phyloP scores from a whole-genome alignment of 2,888 invertebrate genomes.

The Microdon myrmicae region DNA sequence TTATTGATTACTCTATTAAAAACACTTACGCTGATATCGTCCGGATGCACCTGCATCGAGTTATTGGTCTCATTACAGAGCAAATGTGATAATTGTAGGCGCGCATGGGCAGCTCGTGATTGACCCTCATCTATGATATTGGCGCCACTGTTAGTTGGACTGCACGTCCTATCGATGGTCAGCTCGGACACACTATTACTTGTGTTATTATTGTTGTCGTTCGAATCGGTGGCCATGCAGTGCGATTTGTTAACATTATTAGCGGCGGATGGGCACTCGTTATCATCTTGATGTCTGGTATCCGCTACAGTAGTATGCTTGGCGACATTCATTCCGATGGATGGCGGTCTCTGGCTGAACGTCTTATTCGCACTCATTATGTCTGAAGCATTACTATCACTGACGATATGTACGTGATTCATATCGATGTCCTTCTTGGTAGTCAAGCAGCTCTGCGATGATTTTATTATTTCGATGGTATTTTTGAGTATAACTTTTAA shows the following conservation, averaged over 20 bases:
- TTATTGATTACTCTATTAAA: constrained; percentile 1
- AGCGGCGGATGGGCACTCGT: constrained; percentile 28
- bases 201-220: constrained; percentile 36
- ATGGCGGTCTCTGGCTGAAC: constrained; percentile 33
- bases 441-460: constrained; percentile 28
- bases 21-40: constrained; percentile 45
- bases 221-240: constrained; percentile 46
- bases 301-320: constrained; percentile 7
- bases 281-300: constrained; percentile 34
- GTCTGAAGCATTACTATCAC: constrained; percentile 44
- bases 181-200: constrained; percentile 22
- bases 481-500: constrained; percentile 52
- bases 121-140: constrained; percentile 32
- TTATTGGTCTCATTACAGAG: constrained; percentile 42
- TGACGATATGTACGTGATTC: constrained; percentile 40
- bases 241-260: constrained; percentile 41
- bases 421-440: constrained; percentile 21
- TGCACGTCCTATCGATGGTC: constrained; percentile 18
- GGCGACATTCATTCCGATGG: constrained; percentile 19
- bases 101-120: constrained; percentile 37
- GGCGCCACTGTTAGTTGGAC: constrained; percentile 35
- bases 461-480: constrained; percentile 54
- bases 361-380: constrained; percentile 44
- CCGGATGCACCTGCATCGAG: constrained; percentile 28
- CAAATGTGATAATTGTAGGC: constrained; percentile 52